Conservation (phyloP, 2,797 vertebrate species). For the Buphagus erythrorhynchus region DNA sequence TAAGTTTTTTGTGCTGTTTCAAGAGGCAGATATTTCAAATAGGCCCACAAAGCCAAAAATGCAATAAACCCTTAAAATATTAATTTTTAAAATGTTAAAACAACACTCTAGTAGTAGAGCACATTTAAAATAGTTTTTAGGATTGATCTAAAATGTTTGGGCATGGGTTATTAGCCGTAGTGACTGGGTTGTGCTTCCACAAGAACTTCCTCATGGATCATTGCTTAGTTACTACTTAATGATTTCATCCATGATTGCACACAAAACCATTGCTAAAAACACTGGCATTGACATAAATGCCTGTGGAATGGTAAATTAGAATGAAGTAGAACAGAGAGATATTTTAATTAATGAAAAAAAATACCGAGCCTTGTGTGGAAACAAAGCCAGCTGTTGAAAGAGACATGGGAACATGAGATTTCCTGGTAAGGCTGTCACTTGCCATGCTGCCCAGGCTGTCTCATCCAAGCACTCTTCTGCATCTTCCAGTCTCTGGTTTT, state of each 20-base stretch:
- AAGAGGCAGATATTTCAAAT: neutral
- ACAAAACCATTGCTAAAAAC: neutral
- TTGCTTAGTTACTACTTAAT: neutral
- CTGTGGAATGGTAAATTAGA: neutral
- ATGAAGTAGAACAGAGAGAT: neutral
- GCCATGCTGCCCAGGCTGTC: neutral
- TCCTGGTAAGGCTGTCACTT: neutral
- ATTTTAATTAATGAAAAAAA: neutral
- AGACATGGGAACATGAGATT: neutral
- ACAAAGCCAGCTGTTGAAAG: neutral
- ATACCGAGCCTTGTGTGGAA: neutral
- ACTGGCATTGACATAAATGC: neutral
- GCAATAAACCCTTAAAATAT: neutral
- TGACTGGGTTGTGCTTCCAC: neutral
- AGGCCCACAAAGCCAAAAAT: neutral
- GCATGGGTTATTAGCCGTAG: neutral
- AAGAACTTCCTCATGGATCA: neutral
- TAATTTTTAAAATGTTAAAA: neutral
- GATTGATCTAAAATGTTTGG: neutral
- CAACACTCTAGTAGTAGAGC: neutral
- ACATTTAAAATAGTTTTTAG: neutral
- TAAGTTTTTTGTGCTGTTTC: neutral
- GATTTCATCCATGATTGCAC: neutral
- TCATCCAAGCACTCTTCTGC: neutral
- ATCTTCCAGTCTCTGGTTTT: neutral